phyloP scores from a whole-genome alignment of 2,797 vertebrate species.

The Hemibagrus guttatus region DNA sequence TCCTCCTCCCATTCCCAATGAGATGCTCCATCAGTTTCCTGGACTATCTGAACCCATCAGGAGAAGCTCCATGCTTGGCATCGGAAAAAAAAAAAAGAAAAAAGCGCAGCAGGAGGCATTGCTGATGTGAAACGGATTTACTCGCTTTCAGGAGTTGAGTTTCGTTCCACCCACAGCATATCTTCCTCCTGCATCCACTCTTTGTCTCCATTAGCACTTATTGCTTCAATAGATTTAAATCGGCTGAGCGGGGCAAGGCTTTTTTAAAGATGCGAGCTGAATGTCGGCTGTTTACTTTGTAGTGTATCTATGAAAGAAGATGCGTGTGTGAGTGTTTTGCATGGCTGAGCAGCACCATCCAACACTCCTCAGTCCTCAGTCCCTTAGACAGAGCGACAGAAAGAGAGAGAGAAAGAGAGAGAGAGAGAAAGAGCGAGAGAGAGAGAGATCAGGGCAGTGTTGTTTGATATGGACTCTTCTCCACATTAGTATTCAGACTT shows the following conservation, averaged over 20 bases:
- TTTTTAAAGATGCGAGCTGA: conserved; percentile 40
- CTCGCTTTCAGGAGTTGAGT: conserved; percentile 25
- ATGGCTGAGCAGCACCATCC: conserved; percentile 29
- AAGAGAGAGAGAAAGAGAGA: conserved; percentile 18
- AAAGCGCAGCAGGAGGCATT: conserved; percentile 8
- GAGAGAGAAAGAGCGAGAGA: conserved; percentile 36
- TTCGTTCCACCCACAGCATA: not conserved
- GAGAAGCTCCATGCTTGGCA: conserved; percentile 50
- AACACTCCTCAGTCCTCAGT: conserved; percentile 15
- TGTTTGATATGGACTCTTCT: conserved; percentile 47
- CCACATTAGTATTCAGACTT: conserved; percentile 69
- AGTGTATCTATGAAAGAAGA: conserved; percentile 48
- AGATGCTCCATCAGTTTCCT: conserved; percentile 64
- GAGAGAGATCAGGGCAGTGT: conserved; percentile 24
- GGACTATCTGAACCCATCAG: conserved; percentile 64
- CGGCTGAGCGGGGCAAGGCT: conserved; percentile 49
- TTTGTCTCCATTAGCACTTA: conserved; percentile 55
- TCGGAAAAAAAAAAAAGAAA: not conserved
- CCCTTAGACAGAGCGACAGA: not conserved
- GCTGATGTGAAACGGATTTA: conserved; percentile 32
- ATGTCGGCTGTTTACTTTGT: conserved; percentile 35
- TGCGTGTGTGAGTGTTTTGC: conserved; percentile 32
- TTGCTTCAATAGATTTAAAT: conserved; percentile 54
- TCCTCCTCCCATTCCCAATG: conserved; percentile 45
- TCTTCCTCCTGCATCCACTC: conserved; percentile 3